A percentile compares a stretch with the other conserved stretches of the same genome.
Evolutionary conservation across 2,797 vertebrate genomes (phyloP).

Genomic region (Pseudotriccus pelzelni): DNA sequence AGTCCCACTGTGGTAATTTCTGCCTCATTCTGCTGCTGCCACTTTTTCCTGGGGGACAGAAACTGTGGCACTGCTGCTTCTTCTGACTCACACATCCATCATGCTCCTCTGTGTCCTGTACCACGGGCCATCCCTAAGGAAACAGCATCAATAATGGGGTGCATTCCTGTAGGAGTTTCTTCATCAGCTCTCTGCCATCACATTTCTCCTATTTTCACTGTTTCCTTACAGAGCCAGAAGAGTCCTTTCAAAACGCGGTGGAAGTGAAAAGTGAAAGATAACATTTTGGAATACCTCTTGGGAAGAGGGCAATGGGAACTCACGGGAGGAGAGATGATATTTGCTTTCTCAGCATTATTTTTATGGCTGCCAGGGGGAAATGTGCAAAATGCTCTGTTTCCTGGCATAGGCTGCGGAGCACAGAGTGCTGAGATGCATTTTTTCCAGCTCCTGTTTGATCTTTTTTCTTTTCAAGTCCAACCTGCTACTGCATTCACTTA

Average conservation of each 20-base stretch:
- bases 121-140: rapidly evolving
- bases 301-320: background rate
- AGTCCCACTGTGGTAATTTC: background rate
- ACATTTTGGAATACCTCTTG: background rate
- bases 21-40: background rate
- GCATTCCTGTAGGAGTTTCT: background rate
- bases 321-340: background rate
- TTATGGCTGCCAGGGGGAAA: background rate
- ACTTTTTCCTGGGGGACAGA: background rate
- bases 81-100: background rate
- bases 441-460: background rate
- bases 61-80: rapidly evolving
- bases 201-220: background rate
- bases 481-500: background rate
- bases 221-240: background rate
- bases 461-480: slow-evolving; percentile 13
- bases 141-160: background rate
- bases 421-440: slow-evolving; percentile 16
- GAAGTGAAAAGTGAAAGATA: background rate
- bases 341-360: background rate
- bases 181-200: background rate
- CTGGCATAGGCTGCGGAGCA: background rate
- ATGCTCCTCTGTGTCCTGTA: rapidly evolving
- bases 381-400: background rate
- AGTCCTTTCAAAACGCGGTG: background rate